Base-by-base conservation (phyloP, 2,797 vertebrate genomes). In the Chelon auratus region DNA sequence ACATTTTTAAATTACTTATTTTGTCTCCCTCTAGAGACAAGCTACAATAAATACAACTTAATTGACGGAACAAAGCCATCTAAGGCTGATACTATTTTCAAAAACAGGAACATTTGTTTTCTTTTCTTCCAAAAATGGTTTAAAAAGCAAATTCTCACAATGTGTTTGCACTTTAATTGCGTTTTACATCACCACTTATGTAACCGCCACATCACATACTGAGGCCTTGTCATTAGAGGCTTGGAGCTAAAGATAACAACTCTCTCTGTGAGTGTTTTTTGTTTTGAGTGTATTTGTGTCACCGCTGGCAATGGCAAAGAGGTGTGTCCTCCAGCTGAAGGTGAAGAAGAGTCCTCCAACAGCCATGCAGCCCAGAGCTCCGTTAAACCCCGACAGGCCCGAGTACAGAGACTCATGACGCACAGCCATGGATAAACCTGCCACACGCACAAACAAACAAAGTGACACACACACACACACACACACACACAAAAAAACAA, bases 281-380 rank as follows among this genome's bases (percentile, higher is more conserved):
- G 11, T 39, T 40, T 2, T 54, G 22, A 47, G 53, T 59, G 48
- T 33, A 7, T 64, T 3, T 75, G n/a, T 61, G 18, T 94, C 59
- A 95, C 94, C 93, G 4, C 78, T 89, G 51, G 91, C 62, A 1
- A 94, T 86, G 62, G 94, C 89, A 26, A 93, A 89, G 39, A 94
- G 82, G 68, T 92, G 91, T 0, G 87, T 95, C 76, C 70, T 93
- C 93, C 93, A 94, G 75, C 39, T 94, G 75, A 94, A 88, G 37
- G 82, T 91, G 64, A 94, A 94, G 82, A 87, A 91, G 39, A 90
- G 85, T 67, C 91, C 92, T 70, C 93, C 94, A 5, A 94, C 68
- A 8, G 68, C 51, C 93, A 95, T 94, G 80, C 92, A 94, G 57
- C 93, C 93, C 65, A 95, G 85, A 47, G 94, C 91, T 9, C 94